phyloP scores from a whole-genome alignment of 2,888 invertebrate species.

The Dastarcus helophoroides region DNA sequence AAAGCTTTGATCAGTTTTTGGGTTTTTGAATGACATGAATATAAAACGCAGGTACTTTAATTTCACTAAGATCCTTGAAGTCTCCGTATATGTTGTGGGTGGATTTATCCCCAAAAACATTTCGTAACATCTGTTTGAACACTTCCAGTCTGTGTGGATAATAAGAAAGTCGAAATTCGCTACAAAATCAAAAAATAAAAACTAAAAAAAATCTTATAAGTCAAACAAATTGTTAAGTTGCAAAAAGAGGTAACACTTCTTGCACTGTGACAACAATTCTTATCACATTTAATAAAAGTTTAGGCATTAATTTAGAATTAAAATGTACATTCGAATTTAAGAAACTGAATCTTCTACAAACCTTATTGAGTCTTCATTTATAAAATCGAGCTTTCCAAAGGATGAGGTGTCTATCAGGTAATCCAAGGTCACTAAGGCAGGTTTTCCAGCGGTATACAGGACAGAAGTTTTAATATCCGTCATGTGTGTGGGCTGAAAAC shows the following conservation, averaged over 20 bases:
- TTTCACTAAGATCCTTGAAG: slow-evolving; percentile 57
- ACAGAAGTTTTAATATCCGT: slow-evolving; percentile 79
- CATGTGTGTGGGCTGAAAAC: slow-evolving; percentile 61
- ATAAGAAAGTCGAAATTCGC: slow-evolving; percentile 78
- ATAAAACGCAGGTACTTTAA: slow-evolving; percentile 65
- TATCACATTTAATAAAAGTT: background rate
- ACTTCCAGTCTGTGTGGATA: slow-evolving; percentile 69
- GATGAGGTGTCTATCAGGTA: slow-evolving; percentile 55
- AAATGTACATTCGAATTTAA: slow-evolving; percentile 3
- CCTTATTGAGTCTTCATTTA: slow-evolving; percentile 24
- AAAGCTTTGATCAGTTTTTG: no score
- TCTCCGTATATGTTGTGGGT: slow-evolving; percentile 68
- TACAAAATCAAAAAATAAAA: no score
- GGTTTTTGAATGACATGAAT: slow-evolving; percentile 78
- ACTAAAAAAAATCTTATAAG: slow-evolving; percentile 1
- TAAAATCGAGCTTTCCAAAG: slow-evolving; percentile 16
- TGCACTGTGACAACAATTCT: background rate
- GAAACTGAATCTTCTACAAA: slow-evolving; percentile 13
- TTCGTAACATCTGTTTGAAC: slow-evolving; percentile 59
- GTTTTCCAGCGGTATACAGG: slow-evolving; percentile 63
- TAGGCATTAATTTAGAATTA: background rate
- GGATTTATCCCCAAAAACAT: slow-evolving; percentile 53
- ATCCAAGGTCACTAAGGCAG: slow-evolving; percentile 69
- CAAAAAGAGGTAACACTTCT: no score
- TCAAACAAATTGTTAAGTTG: no score